Evolutionary conservation across 2,113 vertebrate genomes (phyloP), one percentile per base, ranked within the genome.

Genomic region (Rhodinocichla rosea): DNA sequence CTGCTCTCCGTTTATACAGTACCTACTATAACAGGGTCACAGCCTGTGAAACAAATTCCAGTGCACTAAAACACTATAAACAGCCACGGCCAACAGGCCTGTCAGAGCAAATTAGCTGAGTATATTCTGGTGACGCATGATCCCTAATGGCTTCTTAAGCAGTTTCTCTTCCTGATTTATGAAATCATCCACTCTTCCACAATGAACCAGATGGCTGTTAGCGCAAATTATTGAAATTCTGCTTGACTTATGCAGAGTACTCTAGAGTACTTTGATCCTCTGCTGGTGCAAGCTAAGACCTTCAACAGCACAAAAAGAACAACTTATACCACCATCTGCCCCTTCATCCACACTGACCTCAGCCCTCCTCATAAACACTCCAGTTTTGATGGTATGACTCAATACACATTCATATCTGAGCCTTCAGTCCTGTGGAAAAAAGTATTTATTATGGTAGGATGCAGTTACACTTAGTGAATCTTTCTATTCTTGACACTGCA

Each of bases 21-120:
- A 59, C 68, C 77, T 59, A 49, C 73, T 87, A 1, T 9, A 79
- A 52, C 32, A 73, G 53, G 57, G 67, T 78, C 67, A 67, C 76
- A 75, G 82, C n/a, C 95, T 73, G 32, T 35, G 90, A 93, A 91
- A 90, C 52, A 18, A 89, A 79, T 65, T 68, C 80, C 64, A 87
- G 44, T 4, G 49, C 33, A 16, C 52, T 84, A 40, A 56, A 69
- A 39, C 30, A 18, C 30, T 63, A 37, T 42, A 74, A 93, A 88
- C 68, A 50, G 18, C 33, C 35, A 92, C 45, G 2, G 45, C 39
- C n/a, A 67, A 28, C 59, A 67, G 59, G 33, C 63, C 76, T 83
- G 85, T 63, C 91, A 94, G 64, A 86, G 71, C 39, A 81, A 70
- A 90, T 92, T 94, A 93, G 59, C 69, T 60, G 55, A 86, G 75